phyloP scores from a whole-genome alignment of 2,797 vertebrate genomes.

The Gobio occitaniae region DNA sequence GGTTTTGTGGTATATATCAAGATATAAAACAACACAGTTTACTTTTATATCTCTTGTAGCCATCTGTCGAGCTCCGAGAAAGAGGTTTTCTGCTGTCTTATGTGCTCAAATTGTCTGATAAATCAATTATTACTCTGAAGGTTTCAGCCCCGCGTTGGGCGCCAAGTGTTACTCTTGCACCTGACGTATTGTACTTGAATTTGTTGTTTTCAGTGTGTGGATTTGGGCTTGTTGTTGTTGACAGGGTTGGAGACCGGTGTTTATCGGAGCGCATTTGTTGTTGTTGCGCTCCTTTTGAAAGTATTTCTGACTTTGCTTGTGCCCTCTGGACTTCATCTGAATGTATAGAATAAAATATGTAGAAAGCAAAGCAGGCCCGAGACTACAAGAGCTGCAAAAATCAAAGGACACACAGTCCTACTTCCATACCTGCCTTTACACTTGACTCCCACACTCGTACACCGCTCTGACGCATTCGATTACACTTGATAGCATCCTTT shows the following conservation, averaged over 20 bases:
- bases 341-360: neutral
- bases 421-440: conserved; percentile 17
- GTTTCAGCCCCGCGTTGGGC: neutral
- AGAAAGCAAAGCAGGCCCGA: neutral
- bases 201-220: conserved; percentile 4
- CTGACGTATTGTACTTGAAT: neutral
- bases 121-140: conserved; percentile 21
- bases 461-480: neutral
- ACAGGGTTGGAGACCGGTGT: neutral
- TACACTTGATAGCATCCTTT: neutral
- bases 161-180: neutral
- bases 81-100: conserved; percentile 6
- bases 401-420: conserved; percentile 21
- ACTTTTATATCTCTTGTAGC: neutral
- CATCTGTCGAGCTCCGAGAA: neutral
- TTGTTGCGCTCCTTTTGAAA: neutral
- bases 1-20: neutral
- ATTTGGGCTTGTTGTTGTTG: conserved; percentile 5
- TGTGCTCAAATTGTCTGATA: conserved; percentile 2
- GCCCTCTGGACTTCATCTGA: neutral
- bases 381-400: neutral
- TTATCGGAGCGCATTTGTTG: conserved; percentile 8
- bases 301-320: conserved; percentile 13
- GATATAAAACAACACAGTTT: neutral
- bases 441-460: conserved; percentile 1